Evolutionary conservation across 2,113 vertebrate species (phyloP), one percentile per base, ranked within the genome.

Genomic region (Xenopus laevis): DNA sequence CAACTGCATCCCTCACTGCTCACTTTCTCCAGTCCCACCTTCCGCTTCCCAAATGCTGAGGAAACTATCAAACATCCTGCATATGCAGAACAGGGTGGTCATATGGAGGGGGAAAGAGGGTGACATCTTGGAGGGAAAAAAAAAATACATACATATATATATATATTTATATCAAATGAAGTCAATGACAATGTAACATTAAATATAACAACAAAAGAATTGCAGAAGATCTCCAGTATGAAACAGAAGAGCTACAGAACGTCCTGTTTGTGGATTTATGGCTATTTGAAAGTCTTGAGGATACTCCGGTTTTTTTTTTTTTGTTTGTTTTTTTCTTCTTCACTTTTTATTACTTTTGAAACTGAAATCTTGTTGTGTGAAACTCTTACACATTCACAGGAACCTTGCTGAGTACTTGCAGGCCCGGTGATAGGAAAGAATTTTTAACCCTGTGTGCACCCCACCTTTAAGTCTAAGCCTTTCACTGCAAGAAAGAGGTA

Each of bases 201-300:
- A 84, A 84, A 88, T 83, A 86, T 82, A 87, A 86, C 46, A 53
- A 64, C 23, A 77, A 74, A 57, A 70, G 52, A 63, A 57, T 55
- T 23, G 63, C 74, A 77, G 74, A 77, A 77, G 74, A 74, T 77
- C 69, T 77, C 67, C 74, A 77, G 74, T 77, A 77, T 33, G 74
- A 77, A 77, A 77, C 66, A 77, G 66, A 80, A 88, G 86, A 86
- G 85, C 84, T 81, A 84, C 83, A 86, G 74, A 83, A 85, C 85
- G 86, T 87, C 86, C 81, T 82, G 84, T 89, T 83, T 89, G 83
- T 87, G 89, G 87, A 92, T 95, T 92, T 95, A 93, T 94, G 92
- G 92, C 91, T 92, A 91, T 92, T 90, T 90, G 23, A 93, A 95
- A 96, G 95, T 94, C 94, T 94, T 92, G 89, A 87, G 91, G 89